Percentiles rank a stretch among this genome's conserved stretches.
phyloP scores from a whole-genome alignment of 1,140 invertebrate species.

The Neodiprion pinetum region DNA sequence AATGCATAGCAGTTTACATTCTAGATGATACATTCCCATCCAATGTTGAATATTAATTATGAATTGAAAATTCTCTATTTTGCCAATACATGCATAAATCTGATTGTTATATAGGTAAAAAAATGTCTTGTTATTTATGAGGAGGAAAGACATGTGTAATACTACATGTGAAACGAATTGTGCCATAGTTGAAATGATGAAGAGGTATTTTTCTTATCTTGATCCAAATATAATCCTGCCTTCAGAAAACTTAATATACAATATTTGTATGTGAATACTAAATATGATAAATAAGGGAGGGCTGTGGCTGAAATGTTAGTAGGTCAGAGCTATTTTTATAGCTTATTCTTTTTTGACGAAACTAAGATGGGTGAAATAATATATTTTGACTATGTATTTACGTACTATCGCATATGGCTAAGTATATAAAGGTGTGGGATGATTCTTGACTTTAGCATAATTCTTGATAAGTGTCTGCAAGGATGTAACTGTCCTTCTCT shows the following conservation, averaged over 20 bases:
- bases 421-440: neutral
- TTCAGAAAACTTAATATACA: conserved; percentile 39
- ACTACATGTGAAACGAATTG: neutral
- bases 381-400: conserved; percentile 61
- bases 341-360: conserved; percentile 54
- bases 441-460: neutral
- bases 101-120: neutral
- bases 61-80: neutral
- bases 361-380: conserved; percentile 53
- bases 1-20: too few relatives aligned
- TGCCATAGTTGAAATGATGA: neutral
- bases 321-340: conserved; percentile 62
- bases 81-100: neutral
- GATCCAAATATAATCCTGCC: conserved; percentile 55
- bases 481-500: neutral
- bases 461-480: neutral
- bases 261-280: conserved; percentile 51
- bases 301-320: conserved; percentile 58
- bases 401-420: neutral
- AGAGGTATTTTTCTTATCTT: conserved; percentile 26
- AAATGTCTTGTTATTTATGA: neutral
- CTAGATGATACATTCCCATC: too few relatives aligned
- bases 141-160: neutral
- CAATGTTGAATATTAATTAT: neutral
- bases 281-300: conserved; percentile 46